Evolutionary conservation across 2,113 vertebrate genomes (phyloP).

Genomic region (Uropsilus gracilis): DNA sequence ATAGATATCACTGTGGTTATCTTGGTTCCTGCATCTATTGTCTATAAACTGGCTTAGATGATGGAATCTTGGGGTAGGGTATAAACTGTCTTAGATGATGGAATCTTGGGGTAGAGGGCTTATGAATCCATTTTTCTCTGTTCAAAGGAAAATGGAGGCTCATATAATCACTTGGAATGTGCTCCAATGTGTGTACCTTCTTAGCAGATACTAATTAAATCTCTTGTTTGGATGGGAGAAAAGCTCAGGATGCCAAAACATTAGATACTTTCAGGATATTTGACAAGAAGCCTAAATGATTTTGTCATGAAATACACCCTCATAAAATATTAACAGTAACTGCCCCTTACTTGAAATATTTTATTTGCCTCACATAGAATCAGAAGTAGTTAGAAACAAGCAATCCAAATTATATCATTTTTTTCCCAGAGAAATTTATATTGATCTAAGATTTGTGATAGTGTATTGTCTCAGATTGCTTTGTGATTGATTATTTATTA

Average conservation of each 20-base stretch:
- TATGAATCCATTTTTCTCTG: not conserved
- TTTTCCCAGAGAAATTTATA: not conserved
- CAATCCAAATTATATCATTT: not conserved
- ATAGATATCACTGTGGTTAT: not conserved
- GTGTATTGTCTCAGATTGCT: not conserved
- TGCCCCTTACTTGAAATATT: not conserved
- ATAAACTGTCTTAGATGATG: no score
- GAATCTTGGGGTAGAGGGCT: not conserved
- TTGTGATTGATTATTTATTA: not conserved
- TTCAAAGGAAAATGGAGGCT: not conserved
- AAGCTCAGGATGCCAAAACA: not conserved
- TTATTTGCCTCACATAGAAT: not conserved
- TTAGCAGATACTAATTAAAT: not conserved
- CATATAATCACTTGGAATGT: not conserved
- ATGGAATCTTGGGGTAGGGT: not conserved
- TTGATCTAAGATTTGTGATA: not conserved
- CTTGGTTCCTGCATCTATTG: not conserved
- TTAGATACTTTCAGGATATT: constrained; percentile 18
- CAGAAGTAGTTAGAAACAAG: not conserved
- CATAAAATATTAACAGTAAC: not conserved
- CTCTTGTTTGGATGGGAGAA: not conserved
- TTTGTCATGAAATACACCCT: not conserved
- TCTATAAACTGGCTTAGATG: not conserved
- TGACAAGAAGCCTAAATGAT: constrained; percentile 13
- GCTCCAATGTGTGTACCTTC: not conserved